These are phyloP conservation scores for Ctenochaetus hawaiiensis DNA, from an alignment of 2,797 vertebrate genomes.

Conservation along the genomic window DNA sequence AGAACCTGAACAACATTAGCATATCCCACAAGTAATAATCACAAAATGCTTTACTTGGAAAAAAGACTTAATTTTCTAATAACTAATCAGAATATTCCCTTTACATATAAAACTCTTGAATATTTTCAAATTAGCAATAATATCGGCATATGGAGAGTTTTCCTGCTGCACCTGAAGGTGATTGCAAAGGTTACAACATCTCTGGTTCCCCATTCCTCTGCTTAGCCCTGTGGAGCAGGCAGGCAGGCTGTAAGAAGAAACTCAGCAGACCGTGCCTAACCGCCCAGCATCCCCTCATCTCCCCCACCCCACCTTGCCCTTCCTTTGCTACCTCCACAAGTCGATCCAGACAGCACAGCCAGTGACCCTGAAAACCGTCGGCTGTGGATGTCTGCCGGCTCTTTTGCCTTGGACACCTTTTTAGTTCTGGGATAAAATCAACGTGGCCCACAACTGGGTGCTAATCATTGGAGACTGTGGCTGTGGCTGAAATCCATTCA, in stretches of 20 bases:
- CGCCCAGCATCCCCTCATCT: background rate
- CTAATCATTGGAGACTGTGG: constrained; percentile 1
- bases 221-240: constrained; percentile 16
- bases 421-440: constrained; percentile 41
- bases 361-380: constrained; percentile 64
- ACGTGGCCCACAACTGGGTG: constrained; percentile 47
- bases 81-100: no score
- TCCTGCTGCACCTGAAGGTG: background rate
- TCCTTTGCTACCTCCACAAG: constrained; percentile 37
- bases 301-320: constrained; percentile 15
- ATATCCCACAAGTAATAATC: no score
- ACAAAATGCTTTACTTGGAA: no score
- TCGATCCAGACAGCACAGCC: constrained; percentile 35
- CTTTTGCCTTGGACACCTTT: constrained; percentile 18
- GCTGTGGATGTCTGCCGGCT: constrained; percentile 19
- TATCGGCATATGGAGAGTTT: no score
- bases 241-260: constrained; percentile 38
- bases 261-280: constrained; percentile 47
- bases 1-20: no score
- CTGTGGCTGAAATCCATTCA: constrained; percentile 32
- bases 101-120: no score
- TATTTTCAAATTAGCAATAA: no score
- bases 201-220: constrained; percentile 37
- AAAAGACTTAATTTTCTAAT: no score
- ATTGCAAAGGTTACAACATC: constrained; percentile 32